Base-by-base conservation (phyloP, 2,797 vertebrate species). In the Sebastes minor region DNA sequence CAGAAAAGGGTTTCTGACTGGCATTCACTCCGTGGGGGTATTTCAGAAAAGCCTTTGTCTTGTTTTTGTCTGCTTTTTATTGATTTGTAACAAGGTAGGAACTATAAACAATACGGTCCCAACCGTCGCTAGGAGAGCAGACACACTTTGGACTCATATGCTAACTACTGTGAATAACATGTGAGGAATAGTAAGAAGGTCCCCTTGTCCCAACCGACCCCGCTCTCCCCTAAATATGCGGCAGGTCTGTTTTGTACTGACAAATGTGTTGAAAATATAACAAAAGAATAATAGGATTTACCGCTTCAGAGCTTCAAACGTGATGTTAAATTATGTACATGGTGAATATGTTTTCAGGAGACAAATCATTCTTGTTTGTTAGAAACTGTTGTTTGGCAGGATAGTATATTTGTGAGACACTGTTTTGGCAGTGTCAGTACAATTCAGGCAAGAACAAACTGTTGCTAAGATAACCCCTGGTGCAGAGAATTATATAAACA, bases 381-480 rank as follows among this genome's bases (percentile, higher is more conserved):
- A 27, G 18, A 53, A 42, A 9, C 27, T 12, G 9, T 9, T 52
- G 14, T 55, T 57, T 62, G 57, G 60, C 59, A 61, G 68, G 6
- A 7, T 25, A 42, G 5, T 20, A 12, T 22, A 20, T 53, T 66
- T 25, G 23, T 49, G 32, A 60, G 52, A 71, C 6, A 20, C 7
- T n/a, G 67, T 69, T 67, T 59, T 83, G 59, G 74, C 66, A 80
- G 65, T 25, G 60, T 83, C 1, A 18, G 27, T 57, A 6, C 18
- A 56, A 57, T 22, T 61, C 63, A 66, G 56, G 22, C n/a, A 69
- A 73, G 28, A 66, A 86, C 60, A 83, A 81, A 71, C 1, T 68
- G 60, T 56, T 80, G 62, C 81, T 59, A 46, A 73, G 55, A 53
- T n/a, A 33, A 46, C 12, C 57, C 14, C 27, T 25, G 13, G 22